Conservation (phyloP, 2,113 vertebrate genomes). For the Pteronura brasiliensis region DNA sequence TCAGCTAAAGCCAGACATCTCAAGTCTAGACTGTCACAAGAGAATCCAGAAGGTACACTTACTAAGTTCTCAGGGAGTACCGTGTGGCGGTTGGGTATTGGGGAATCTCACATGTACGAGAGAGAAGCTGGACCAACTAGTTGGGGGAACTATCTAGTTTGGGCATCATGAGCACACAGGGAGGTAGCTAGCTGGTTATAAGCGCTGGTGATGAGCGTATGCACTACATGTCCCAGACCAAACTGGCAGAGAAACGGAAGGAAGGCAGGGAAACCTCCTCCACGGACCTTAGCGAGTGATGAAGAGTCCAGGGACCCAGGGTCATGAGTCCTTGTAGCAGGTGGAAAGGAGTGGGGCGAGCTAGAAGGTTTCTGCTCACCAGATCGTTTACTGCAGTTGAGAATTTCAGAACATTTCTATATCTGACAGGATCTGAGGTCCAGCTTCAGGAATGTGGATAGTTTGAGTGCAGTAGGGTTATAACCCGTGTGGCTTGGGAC, state of each 20-base stretch:
- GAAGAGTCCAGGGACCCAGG: not conserved
- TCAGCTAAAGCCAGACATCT: not conserved
- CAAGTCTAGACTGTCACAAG: not conserved
- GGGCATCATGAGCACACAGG: accelerated
- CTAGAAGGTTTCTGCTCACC: not conserved
- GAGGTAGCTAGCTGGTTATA: not conserved
- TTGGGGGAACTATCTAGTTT: not conserved
- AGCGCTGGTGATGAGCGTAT: accelerated
- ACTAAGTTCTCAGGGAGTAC: not conserved
- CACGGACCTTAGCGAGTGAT: not conserved
- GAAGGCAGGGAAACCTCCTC: not conserved
- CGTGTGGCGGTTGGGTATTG: not conserved
- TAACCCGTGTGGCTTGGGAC: too few species aligned
- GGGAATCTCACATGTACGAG: not conserved
- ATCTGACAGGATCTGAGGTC: not conserved
- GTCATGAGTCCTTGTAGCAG: not conserved
- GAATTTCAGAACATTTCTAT: not conserved
- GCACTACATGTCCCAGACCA: not conserved
- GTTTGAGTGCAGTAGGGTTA: not conserved
- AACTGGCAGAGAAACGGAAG: not conserved
- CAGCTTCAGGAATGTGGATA: not conserved
- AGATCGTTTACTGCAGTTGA: not conserved
- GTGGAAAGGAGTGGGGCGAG: too few species aligned
- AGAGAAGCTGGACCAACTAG: not conserved
- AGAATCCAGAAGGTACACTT: not conserved